These are phyloP conservation scores for Coenobita brevimanus DNA, from an alignment of 1,140 invertebrate genomes.

Conservation along the genomic window DNA sequence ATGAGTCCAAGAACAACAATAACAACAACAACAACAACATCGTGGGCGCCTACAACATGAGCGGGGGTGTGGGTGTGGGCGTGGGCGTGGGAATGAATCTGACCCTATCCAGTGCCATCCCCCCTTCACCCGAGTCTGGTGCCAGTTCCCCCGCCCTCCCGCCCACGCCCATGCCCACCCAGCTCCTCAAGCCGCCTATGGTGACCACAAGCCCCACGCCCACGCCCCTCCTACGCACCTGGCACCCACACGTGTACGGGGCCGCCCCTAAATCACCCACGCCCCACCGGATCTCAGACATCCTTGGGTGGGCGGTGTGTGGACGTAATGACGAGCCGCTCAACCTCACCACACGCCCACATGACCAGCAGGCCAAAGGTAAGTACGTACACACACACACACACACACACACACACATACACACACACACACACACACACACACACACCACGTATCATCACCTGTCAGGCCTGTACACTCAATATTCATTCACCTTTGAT, in stretches of 20 bases:
- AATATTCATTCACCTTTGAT: too few relatives aligned
- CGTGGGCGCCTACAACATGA: background rate
- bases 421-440: too few relatives aligned
- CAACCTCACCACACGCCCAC: conserved; percentile 55
- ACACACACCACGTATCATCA: too few relatives aligned
- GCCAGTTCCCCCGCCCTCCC: conserved; percentile 36
- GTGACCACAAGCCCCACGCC: conserved; percentile 1
- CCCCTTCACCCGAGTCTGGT: conserved; percentile 27
- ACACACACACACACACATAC: too few relatives aligned
- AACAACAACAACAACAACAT: conserved; percentile 12
- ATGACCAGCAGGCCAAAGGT: conserved; percentile 12
- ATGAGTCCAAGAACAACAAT: conserved; percentile 30
- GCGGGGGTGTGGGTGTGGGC: background rate
- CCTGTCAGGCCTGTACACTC: too few relatives aligned
- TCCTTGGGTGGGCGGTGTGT: conserved; percentile 48
- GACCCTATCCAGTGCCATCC: conserved; percentile 3
- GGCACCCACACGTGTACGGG: conserved; percentile 51
- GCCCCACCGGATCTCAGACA: conserved; percentile 55
- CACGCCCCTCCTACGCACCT: conserved; percentile 32
- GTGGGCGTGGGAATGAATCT: conserved; percentile 25
- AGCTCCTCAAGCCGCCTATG: conserved; percentile 31
- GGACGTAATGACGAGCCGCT: conserved; percentile 48
- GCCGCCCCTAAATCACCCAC: conserved; percentile 46
- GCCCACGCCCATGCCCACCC: background rate
- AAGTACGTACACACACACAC: too few relatives aligned